Base-by-base conservation (phyloP, 2,797 vertebrate species). In the Gallinago nigripennis region DNA sequence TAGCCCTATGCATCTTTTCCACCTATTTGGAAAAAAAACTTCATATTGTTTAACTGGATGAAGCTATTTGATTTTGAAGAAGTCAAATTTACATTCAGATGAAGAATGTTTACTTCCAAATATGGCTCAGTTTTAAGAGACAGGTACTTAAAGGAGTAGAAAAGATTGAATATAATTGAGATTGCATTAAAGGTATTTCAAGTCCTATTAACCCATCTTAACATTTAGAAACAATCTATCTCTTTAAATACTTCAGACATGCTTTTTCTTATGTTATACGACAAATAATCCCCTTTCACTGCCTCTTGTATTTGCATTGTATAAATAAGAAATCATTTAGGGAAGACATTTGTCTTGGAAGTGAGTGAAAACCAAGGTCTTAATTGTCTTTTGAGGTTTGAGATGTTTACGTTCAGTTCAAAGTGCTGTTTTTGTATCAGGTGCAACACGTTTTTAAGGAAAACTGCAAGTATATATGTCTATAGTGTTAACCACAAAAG, bases 341-440 rank as follows among this genome's bases (percentile, higher is more conserved):
- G 37, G 43, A 77, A 37, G 16, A 66, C 66, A 28, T 75, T 46
- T 60, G 79, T 4, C 37, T 30, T 35, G 61, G 69, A 37, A 77
- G 30, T 24, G 60, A 65, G 12, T 48, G 72, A 82, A 82, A 77
- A n/a, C 31, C 10, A 39, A 61, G 17, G 19, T 61, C 24, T n/a
- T 85, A 1, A 4, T 71, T 70, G 37, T 65, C 46, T 64, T 72
- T 76, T 80, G 60, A 45, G 45, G 16, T 23, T 51, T 10, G 37
- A 60, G 30, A 16, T n/a, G 21, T 83, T 56, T 65, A 16, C n/a
- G 7, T 56, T 75, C 5, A 28, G 7, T 63, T 78, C 18, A 1
- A 27, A 43, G 37, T 64, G 54, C 20, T 0, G 0, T 50, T 61
- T 31, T 11, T 78, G 20, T 63, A 9, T 53, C 0, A 0, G 1